Base-by-base conservation (phyloP, 2,113 vertebrate species). In the Eurypyga helias region DNA sequence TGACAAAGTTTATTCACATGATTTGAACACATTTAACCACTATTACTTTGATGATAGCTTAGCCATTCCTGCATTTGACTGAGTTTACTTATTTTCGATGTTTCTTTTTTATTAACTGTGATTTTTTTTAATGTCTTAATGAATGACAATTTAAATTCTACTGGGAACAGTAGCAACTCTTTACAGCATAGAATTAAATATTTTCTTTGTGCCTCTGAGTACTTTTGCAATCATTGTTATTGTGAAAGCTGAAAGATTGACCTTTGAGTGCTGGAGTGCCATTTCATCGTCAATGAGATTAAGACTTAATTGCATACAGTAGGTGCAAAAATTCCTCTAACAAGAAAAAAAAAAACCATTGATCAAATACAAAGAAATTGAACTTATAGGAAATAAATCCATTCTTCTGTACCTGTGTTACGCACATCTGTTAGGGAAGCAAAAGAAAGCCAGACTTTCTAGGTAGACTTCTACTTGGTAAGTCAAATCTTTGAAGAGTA, bases 231-330 rank as follows among this genome's bases (percentile, higher is more conserved):
- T 61, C 0, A 5, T 83, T 84, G 86, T 71, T 54, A 29, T 57
- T 92, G 41, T 83, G 41, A 80, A 96, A 94, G 31, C 54, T 88
- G 88, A 80, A 89, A 92, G 54, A 49, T 6, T 92, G 76, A 77
- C 79, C 67, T 86, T 82, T 83, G 51, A 65, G 25, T 83, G 24
- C 33, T 76, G 8, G 5, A 69, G 19, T n/a, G 19, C 29, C 18
- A 62, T 85, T 85, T 93, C 25, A 60, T 77, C 6, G 15, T 45
- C 34, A 77, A 26, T 23, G 33, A 73, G 29, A 76, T 83, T 77
- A 73, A 88, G 54, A 64, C 38, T 43, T 80, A 77, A 77, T 70
- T 83, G 17, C 0, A 0, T 73, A 36, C 1, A 62, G 17, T 49
- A 51, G 19, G 48, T 43, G 45, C 17, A 83, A 83, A 91, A 81